phyloP scores from a whole-genome alignment of 2,797 vertebrate genomes.

The Lophotriccus pileatus region DNA sequence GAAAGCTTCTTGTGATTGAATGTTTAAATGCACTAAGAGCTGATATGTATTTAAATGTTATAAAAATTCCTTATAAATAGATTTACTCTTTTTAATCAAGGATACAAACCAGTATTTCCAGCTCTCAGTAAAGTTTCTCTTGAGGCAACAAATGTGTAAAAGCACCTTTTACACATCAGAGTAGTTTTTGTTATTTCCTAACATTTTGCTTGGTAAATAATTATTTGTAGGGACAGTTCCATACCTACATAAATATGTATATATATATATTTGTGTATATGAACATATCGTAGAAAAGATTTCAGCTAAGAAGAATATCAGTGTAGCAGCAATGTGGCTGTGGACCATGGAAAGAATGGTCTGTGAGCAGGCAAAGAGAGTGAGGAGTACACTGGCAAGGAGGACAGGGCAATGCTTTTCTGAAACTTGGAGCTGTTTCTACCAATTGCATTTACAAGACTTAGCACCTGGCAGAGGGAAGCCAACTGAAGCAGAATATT shows the following conservation, averaged over 20 bases:
- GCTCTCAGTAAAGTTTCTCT: conserved; percentile 41
- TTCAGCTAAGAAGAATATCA: conserved; percentile 48
- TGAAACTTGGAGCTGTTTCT: conserved; percentile 7
- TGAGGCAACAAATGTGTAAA: conserved; percentile 15
- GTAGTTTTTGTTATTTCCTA: conserved; percentile 43
- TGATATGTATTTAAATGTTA: conserved; percentile 68
- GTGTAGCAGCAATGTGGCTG: neutral
- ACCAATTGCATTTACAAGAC: neutral
- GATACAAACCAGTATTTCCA: conserved; percentile 59
- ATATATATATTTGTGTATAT: neutral
- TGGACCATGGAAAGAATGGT: neutral
- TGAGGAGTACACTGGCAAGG: neutral
- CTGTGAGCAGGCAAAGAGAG: neutral
- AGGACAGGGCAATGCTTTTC: neutral
- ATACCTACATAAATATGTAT: rapidly evolving
- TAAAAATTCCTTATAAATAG: conserved; percentile 65
- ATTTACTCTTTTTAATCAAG: conserved; percentile 69
- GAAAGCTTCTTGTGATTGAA: conserved; percentile 47
- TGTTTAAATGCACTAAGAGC: conserved; percentile 12
- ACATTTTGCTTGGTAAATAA: conserved; percentile 24
- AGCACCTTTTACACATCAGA: conserved; percentile 34
- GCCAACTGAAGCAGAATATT: conserved; percentile 16
- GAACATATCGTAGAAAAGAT: neutral
- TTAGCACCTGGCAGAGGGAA: neutral
- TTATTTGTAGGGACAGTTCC: conserved; percentile 13